Evolutionary conservation across 2,888 invertebrate species (phyloP).

Genomic region (Silvanus unidentatus): DNA sequence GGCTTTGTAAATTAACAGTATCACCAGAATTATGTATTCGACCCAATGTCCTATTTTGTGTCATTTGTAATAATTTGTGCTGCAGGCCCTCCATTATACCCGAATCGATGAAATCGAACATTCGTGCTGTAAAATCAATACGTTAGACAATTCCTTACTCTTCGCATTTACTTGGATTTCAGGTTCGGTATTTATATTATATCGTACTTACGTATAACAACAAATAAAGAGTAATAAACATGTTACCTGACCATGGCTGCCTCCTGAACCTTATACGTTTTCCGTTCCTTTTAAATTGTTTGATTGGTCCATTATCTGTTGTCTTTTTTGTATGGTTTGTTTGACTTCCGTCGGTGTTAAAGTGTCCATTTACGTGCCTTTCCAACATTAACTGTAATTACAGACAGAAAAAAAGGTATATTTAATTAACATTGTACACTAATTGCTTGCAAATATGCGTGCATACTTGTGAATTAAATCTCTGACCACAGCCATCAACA

Average conservation of each 20-base stretch:
- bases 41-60: conserved; percentile 56
- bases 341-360: conserved; percentile 60
- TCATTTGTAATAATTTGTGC: conserved; percentile 64
- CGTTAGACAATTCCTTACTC: not conserved
- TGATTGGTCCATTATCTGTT: conserved; percentile 67
- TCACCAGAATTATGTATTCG: conserved; percentile 57
- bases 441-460: not conserved
- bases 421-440: not conserved
- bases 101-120: conserved; percentile 90
- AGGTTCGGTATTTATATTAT: no score
- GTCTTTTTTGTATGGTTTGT: conserved; percentile 60
- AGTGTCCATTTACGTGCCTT: conserved; percentile 90
- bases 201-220: conserved; percentile 16
- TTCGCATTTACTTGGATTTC: no score
- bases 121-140: conserved; percentile 63
- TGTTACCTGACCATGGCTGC: conserved; percentile 84
- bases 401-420: conserved; percentile 7
- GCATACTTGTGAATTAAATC: conserved; percentile 80
- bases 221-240: conserved; percentile 9
- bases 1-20: conserved; percentile 66
- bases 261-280: conserved; percentile 82
- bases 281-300: conserved; percentile 78
- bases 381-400: conserved; percentile 66
- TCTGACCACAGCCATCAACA: conserved; percentile 85
- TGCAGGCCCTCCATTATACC: conserved; percentile 90